Evolutionary conservation across 2,797 vertebrate species (phyloP), one percentile per base, ranked within the genome.

Genomic region (Acestrorhynchus altus): DNA sequence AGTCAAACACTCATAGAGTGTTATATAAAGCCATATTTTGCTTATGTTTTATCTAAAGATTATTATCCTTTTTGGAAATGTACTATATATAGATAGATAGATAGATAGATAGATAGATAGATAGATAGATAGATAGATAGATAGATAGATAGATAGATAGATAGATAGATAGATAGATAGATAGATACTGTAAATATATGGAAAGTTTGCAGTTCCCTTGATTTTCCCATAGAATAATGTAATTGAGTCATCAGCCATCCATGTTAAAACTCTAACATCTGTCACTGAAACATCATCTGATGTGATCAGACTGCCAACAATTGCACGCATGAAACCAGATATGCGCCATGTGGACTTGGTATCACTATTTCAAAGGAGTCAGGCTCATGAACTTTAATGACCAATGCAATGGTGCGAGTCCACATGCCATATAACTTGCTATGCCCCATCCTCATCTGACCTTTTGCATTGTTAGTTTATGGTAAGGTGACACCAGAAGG

Each of bases 281-380:
- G 67, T 63, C 66, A 68, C 31, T 64, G 68, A 83, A 77, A 78
- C 76, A 78, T 47, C 44, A 60, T 75, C 68, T 75, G 64, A 59
- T 40, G 57, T 42, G 24, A 40, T 28, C 40, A 40, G 56, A 11
- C 74, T 74, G 78, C 78, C 78, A 74, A 81, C 72, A 77, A 74
- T 78, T 26, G 31, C 39, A 69, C n/a, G 11, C 72, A 22, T 74
- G 80, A 61, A 82, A 84, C 49, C 12, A 12, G 65, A 85, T 83
- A 82, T 20, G 35, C 60, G 51, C 47, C 60, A 70, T 67, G 39
- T 72, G 67, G 31, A 52, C 74, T 68, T 52, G n/a, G 69, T 52
- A 65, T 74, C 52, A 51, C 22, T 8, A 51, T 72, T 72, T 79
- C 52, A 77, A 71, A 56, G 20, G 49, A 26, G 10, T 64, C 52